These are phyloP conservation scores for Chlorops oryzae DNA, from an alignment of 1,140 invertebrate genomes.

Conservation along the genomic window DNA sequence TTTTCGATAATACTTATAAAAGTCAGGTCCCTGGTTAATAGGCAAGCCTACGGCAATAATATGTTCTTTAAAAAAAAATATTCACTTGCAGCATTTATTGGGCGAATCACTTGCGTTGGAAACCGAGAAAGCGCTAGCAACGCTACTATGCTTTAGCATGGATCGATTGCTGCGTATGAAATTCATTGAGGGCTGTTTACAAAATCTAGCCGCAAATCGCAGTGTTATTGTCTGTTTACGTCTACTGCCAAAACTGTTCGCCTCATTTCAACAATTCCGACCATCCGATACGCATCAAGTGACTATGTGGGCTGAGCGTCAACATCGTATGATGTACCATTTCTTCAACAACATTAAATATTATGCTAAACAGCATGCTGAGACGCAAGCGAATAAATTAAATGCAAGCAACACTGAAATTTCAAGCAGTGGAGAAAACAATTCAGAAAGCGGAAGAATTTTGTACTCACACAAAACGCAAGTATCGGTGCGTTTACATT, in stretches of 20 bases:
- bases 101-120: constrained; percentile 83
- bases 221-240: constrained; percentile 84
- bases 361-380: constrained; percentile 49
- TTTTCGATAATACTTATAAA: no score
- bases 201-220: constrained; percentile 80
- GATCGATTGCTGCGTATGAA: constrained; percentile 83
- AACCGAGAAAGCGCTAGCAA: constrained; percentile 85
- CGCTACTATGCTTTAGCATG: constrained; percentile 82
- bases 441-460: no score
- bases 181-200: constrained; percentile 90
- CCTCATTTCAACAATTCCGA: constrained; percentile 83
- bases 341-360: constrained; percentile 81
- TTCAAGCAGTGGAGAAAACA: no score
- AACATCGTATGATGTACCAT: constrained; percentile 84
- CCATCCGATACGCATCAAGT: constrained; percentile 75
- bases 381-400: constrained; percentile 25
- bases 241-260: constrained; percentile 81
- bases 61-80: no score
- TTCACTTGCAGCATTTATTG: constrained; percentile 66
- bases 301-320: constrained; percentile 82
- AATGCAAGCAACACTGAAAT: no score
- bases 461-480: constrained; percentile 83
- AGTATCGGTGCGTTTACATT: constrained; percentile 83
- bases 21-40: no score
- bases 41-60: no score